Conservation (phyloP, 2,888 invertebrate species). For the Danaus chrysippus region DNA sequence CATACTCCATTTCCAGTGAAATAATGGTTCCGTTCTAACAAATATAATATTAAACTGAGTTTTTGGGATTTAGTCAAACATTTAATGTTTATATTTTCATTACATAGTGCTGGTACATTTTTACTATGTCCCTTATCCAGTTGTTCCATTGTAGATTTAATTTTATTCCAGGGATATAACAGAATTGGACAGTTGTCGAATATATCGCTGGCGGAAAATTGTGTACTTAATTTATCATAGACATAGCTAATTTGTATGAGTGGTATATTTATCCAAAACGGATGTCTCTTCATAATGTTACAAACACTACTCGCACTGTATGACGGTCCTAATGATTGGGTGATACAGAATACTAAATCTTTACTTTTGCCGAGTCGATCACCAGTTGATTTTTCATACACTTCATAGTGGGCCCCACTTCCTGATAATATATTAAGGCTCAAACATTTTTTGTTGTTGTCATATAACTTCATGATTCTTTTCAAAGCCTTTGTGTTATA, state of each 20-base stretch:
- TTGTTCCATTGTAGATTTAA: slow-evolving; percentile 45
- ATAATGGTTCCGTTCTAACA: slow-evolving; percentile 68
- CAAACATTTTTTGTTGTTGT: slow-evolving; percentile 62
- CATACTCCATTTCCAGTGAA: slow-evolving; percentile 74
- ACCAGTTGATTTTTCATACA: slow-evolving; percentile 66
- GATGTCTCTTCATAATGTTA: slow-evolving; percentile 56
- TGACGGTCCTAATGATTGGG: slow-evolving; percentile 49
- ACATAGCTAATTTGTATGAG: slow-evolving; percentile 62
- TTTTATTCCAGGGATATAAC: slow-evolving; percentile 70
- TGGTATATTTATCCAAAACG: slow-evolving; percentile 70
- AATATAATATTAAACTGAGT: slow-evolving; percentile 63
- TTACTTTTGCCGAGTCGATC: slow-evolving; percentile 68
- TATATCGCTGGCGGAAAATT: slow-evolving; percentile 58
- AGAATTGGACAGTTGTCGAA: slow-evolving; percentile 65
- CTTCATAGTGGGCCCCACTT: slow-evolving; percentile 57
- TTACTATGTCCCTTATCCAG: slow-evolving; percentile 36
- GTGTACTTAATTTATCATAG: slow-evolving; percentile 49
- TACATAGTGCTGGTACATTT: slow-evolving; percentile 28
- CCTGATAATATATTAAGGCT: slow-evolving; percentile 70
- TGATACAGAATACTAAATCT: slow-evolving; percentile 63
- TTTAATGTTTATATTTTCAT: slow-evolving; percentile 48
- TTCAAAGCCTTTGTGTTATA: slow-evolving; percentile 61
- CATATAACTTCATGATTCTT: slow-evolving; percentile 54
- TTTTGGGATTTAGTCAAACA: slow-evolving; percentile 55
- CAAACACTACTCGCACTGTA: slow-evolving; percentile 48